phyloP scores from a whole-genome alignment of 2,797 vertebrate species.

The Pitangus sulphuratus region DNA sequence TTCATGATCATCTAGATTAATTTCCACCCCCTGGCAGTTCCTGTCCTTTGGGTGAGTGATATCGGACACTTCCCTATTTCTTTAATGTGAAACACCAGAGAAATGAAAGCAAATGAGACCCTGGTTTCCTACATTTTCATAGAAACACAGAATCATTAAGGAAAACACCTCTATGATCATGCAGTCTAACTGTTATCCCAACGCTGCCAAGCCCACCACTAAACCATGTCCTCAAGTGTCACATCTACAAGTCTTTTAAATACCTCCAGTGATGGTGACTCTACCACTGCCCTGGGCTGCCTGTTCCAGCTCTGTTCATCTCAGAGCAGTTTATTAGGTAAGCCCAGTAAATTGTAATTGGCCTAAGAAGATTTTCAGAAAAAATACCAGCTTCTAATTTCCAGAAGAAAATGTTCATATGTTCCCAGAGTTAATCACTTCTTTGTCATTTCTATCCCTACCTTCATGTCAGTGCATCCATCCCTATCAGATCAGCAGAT shows the following conservation, averaged over 20 bases:
- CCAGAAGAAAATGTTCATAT: neutral
- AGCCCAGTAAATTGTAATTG: neutral
- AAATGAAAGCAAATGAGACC: neutral
- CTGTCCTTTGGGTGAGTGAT: neutral
- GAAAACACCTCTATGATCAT: neutral
- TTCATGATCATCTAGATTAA: neutral
- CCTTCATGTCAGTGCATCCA: neutral
- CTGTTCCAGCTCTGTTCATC: neutral
- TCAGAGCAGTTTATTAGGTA: neutral
- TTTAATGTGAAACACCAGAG: neutral
- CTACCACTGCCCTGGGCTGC: neutral
- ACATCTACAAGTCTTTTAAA: neutral
- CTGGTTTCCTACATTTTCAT: neutral
- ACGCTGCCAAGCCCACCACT: neutral
- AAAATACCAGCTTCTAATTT: neutral
- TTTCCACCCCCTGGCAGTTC: neutral
- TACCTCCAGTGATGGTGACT: neutral
- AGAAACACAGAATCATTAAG: neutral
- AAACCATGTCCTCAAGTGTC: neutral
- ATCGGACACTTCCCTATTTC: accelerated
- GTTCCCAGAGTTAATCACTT: neutral
- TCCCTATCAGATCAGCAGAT: neutral
- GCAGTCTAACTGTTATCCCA: neutral
- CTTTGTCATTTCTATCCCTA: neutral
- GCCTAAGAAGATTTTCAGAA: neutral